Evolutionary conservation across 2,797 vertebrate genomes (phyloP), one percentile per base, ranked within the genome.

Genomic region (Hoplostethus atlanticus): DNA sequence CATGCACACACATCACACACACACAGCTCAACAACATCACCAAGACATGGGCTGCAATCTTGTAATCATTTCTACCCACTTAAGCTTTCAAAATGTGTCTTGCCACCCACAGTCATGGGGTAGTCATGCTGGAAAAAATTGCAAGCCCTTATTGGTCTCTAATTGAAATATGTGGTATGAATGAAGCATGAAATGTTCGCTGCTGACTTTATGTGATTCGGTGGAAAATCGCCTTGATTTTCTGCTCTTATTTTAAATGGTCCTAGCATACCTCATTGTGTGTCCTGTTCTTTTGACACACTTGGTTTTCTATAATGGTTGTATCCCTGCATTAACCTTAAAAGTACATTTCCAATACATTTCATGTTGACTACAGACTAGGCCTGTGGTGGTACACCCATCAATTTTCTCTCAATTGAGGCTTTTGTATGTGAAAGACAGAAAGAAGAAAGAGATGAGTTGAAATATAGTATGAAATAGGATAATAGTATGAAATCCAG

Each of bases 131-230:
- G 46, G 65, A 31, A 70, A 36, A 68, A 74, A 71, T 76, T 64
- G 4, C 28, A 52, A 44, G 21, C 57, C 50, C 30, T 82, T 67
- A 77, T 58, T 67, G 36, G 63, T 57, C 46, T 84, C 28, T 69
- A 71, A 84, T 85, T 76, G 76, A 84, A 87, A 79, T 42, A 64
- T 68, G 64, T 66, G 71, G 68, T 84, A 57, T 68, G 63, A 66
- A 64, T 66, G 25, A 59, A 56, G 34, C 42, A 11, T 4, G 1
- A 42, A 31, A 30, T 65, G 48, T 31, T 54, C 4, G 28, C 78
- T 63, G 60, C 56, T 54, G 34, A 48, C 53, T 11, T 61, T 6
- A 66, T 48, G 53, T 68, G 46, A 72, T 62, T 28, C 40, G 61
- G 55, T 38, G 21, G 52, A 70, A 13, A 36, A 47, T 40, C 53